phyloP scores from a whole-genome alignment of 35 echinoderm and acorn worm genomes.

The Ophiothrix spiculata region DNA sequence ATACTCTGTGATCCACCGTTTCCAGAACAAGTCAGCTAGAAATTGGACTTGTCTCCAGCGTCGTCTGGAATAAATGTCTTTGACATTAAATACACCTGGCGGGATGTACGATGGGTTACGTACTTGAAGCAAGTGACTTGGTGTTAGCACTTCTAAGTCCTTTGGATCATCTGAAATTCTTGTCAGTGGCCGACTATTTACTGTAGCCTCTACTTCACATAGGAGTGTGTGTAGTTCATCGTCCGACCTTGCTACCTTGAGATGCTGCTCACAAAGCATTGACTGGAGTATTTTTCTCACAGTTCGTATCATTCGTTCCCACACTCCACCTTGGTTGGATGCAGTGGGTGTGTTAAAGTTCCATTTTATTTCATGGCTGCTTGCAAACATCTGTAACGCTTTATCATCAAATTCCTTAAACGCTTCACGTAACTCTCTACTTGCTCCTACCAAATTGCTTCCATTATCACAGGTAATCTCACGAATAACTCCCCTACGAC shows the following conservation, averaged over 20 bases:
- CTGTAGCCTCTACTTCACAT: not conserved
- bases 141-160: slow-evolving; percentile 48
- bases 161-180: slow-evolving; percentile 36
- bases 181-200: slow-evolving; percentile 43
- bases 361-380: slow-evolving; percentile 27
- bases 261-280: slow-evolving; percentile 7
- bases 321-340: slow-evolving; percentile 50
- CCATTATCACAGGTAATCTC: slow-evolving; percentile 46
- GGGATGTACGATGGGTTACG: not conserved
- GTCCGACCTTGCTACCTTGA: slow-evolving; percentile 11
- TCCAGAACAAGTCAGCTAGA: slow-evolving; percentile 61
- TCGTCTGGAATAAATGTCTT: slow-evolving; percentile 36
- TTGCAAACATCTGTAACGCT: not conserved
- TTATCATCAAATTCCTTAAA: slow-evolving; percentile 30
- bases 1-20: slow-evolving; percentile 52
- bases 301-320: slow-evolving; percentile 59
- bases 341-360: slow-evolving; percentile 58
- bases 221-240: not conserved
- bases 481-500: slow-evolving; percentile 16
- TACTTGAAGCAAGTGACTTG: slow-evolving; percentile 49
- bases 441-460: slow-evolving; percentile 45
- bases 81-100: slow-evolving; percentile 16
- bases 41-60: slow-evolving; percentile 28
- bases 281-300: slow-evolving; percentile 50
- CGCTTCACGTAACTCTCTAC: slow-evolving; percentile 15